These are phyloP conservation scores for Amyelois transitella DNA, from an alignment of 1,140 invertebrate species.

Conservation along the genomic window DNA sequence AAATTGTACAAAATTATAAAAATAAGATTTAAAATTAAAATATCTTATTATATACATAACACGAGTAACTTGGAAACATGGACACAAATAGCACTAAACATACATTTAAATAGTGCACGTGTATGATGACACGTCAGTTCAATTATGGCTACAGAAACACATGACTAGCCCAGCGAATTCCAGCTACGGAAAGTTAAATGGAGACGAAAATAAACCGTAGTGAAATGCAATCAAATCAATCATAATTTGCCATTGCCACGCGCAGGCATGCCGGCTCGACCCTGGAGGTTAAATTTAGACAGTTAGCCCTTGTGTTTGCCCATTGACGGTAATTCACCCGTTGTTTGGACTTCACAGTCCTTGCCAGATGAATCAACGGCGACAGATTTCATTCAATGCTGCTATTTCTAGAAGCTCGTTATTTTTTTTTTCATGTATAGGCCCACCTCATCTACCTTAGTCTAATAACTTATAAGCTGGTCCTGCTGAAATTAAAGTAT, in stretches of 20 bases:
- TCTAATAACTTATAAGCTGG: too few species aligned
- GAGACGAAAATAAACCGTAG: slow-evolving; percentile 16
- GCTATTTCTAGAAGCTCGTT: slow-evolving; percentile 22
- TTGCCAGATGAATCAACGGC: background rate
- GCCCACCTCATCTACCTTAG: too few species aligned
- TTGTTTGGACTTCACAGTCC: slow-evolving; percentile 33
- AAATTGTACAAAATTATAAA: too few species aligned
- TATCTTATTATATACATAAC: too few species aligned
- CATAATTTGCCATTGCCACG: slow-evolving; percentile 63
- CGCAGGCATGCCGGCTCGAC: slow-evolving; percentile 54
- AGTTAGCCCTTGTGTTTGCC: slow-evolving; percentile 48
- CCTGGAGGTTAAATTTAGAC: slow-evolving; percentile 58
- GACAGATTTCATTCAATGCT: slow-evolving; percentile 10
- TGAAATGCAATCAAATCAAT: slow-evolving; percentile 45
- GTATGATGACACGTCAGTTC: background rate
- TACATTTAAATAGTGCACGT: background rate
- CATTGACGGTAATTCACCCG: slow-evolving; percentile 50
- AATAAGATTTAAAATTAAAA: too few species aligned
- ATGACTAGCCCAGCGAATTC: slow-evolving; percentile 1
- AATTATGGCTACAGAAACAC: background rate
- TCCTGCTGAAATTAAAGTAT: too few species aligned
- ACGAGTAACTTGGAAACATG: background rate
- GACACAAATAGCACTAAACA: background rate
- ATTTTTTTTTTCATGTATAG: too few species aligned
- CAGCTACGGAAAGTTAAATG: slow-evolving; percentile 10